Percentiles rank a stretch among this genome's conserved stretches.
phyloP scores from a whole-genome alignment of 2,888 invertebrate species.

The Scotopteryx bipunctaria region DNA sequence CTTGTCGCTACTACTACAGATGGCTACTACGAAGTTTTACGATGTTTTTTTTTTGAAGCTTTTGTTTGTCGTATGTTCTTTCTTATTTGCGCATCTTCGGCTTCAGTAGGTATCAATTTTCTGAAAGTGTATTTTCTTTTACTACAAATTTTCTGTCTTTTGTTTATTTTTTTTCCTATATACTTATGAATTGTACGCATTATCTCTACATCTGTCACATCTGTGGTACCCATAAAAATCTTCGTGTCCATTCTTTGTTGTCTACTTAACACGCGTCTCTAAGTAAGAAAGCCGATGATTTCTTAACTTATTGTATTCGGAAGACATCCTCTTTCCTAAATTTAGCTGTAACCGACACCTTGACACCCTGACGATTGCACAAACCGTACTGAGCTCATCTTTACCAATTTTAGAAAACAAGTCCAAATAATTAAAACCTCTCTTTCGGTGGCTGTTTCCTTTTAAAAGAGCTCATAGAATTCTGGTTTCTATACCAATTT shows the following conservation, averaged over 20 bases:
- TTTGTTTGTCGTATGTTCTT: conserved; percentile 6
- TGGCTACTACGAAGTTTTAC: conserved; percentile 20
- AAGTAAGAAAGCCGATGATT: no score
- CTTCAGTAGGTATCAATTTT: neutral
- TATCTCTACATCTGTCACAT: no score
- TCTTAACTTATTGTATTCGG: conserved; percentile 29
- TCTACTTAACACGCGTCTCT: no score
- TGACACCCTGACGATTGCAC: conserved; percentile 53
- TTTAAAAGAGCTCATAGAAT: conserved; percentile 13
- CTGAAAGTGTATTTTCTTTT: neutral
- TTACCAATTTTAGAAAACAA: conserved; percentile 49
- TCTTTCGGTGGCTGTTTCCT: neutral
- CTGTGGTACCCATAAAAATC: no score
- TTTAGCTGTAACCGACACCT: conserved; percentile 46
- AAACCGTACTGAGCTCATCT: conserved; percentile 51
- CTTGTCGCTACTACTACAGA: conserved; percentile 32
- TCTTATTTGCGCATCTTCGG: neutral
- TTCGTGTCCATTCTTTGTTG: no score
- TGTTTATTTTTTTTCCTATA: no score
- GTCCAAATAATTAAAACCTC: conserved; percentile 26
- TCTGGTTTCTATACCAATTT: conserved; percentile 24
- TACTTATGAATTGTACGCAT: no score
- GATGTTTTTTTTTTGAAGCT: neutral
- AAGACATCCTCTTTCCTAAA: conserved; percentile 40
- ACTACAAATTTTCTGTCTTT: no score